Evolutionary conservation across 2,797 vertebrate genomes (phyloP).

Genomic region (Acanthurus lineatus): DNA sequence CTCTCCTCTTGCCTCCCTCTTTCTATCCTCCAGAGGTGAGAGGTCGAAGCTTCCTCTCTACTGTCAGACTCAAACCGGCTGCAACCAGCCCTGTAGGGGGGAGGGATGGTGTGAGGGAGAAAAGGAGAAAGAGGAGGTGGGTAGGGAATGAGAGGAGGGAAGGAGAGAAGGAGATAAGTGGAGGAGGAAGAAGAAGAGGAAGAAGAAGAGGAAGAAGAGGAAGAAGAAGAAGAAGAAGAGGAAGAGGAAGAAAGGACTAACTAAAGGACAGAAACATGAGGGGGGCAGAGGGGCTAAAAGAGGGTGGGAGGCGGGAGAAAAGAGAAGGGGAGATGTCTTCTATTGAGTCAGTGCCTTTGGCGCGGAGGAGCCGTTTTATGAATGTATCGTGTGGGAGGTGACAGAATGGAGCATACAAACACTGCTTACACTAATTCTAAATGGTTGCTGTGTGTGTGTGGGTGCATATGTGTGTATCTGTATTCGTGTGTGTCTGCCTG

Average conservation of each 20-base stretch:
- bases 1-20: constrained; percentile 61
- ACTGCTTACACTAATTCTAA: constrained; percentile 79
- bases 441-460: constrained; percentile 62
- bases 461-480: constrained; percentile 47
- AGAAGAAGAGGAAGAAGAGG: neutral
- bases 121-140: constrained; percentile 55
- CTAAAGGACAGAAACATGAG: constrained; percentile 28
- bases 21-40: constrained; percentile 81
- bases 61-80: constrained; percentile 84
- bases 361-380: constrained; percentile 78
- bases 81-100: constrained; percentile 72
- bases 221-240: neutral
- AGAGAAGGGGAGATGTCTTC: constrained; percentile 62
- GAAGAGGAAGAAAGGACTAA: constrained; percentile 16
- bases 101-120: neutral
- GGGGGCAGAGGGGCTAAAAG: constrained; percentile 43
- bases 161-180: constrained; percentile 18
- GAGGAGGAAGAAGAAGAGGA: neutral
- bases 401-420: constrained; percentile 80
- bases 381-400: constrained; percentile 84
- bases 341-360: constrained; percentile 73
- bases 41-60: constrained; percentile 83
- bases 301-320: constrained; percentile 52
- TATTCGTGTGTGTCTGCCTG: constrained; percentile 17
- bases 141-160: constrained; percentile 44